These are phyloP conservation scores for Wiebesia pumilae DNA, from an alignment of 1,140 invertebrate genomes.

Conservation along the genomic window DNA sequence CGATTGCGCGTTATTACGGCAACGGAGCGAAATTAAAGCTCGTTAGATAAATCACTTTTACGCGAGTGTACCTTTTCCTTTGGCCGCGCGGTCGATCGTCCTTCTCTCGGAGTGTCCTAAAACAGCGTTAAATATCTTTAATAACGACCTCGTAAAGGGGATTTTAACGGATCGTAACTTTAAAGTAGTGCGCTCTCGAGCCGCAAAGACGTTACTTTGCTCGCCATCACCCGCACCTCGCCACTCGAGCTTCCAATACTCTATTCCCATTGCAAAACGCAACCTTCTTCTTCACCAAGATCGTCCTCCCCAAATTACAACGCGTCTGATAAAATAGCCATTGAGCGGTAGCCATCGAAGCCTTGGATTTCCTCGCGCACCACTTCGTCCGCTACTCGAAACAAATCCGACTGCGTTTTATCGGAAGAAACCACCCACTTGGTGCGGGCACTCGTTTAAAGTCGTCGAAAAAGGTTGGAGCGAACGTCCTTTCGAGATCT, in stretches of 20 bases:
- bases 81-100: conserved; percentile 28
- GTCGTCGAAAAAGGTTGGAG: no score
- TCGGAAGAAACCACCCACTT: no score
- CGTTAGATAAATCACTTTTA: conserved; percentile 45
- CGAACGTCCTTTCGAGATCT: no score
- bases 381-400: no score
- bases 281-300: background rate
- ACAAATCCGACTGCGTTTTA: no score
- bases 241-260: conserved; percentile 5
- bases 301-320: no score
- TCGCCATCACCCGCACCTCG: background rate
- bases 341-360: no score
- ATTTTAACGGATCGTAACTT: conserved; percentile 65
- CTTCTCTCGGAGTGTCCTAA: conserved; percentile 19
- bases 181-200: conserved; percentile 54
- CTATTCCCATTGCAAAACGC: background rate
- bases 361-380: no score
- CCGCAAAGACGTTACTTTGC: conserved; percentile 48
- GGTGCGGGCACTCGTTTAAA: no score
- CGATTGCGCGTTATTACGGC: background rate
- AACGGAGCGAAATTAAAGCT: conserved; percentile 41
- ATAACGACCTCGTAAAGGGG: conserved; percentile 63
- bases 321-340: no score
- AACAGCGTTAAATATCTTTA: conserved; percentile 50
- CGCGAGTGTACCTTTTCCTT: conserved; percentile 7